phyloP scores from a whole-genome alignment of 2,888 invertebrate species.

The Acronicta leporina region DNA sequence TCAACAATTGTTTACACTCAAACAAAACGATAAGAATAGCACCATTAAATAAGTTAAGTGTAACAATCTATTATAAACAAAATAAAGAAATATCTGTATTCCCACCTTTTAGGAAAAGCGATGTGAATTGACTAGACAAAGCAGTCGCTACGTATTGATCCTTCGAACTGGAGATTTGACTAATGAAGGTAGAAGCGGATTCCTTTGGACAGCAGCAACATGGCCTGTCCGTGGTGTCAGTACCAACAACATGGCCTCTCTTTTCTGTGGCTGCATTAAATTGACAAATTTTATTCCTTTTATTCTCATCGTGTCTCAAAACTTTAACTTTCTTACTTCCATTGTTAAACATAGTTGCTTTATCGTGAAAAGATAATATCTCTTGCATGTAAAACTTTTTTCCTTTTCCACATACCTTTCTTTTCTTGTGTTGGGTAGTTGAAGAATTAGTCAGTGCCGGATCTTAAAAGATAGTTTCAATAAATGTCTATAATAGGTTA shows the following conservation, averaged over 20 bases:
- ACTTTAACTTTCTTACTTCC: conserved; percentile 11
- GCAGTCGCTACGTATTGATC: conserved; percentile 1
- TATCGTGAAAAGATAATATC: conserved; percentile 11
- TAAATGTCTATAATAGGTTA: too few relatives aligned
- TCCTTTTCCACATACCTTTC: conserved; percentile 12
- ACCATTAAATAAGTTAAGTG: too few relatives aligned
- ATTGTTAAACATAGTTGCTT: conserved; percentile 11
- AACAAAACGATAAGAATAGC: too few relatives aligned
- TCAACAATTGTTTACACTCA: too few relatives aligned
- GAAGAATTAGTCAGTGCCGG: background rate
- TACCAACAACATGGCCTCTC: background rate
- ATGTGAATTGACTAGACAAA: background rate
- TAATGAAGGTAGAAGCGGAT: background rate
- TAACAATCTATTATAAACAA: too few relatives aligned
- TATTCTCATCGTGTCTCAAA: conserved; percentile 3
- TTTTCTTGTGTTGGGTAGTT: background rate
- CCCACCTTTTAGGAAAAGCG: conserved; percentile 1
- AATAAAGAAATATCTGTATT: background rate
- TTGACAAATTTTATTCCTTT: conserved; percentile 6
- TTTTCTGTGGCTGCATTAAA: background rate
- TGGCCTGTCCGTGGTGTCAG: conserved; percentile 6
- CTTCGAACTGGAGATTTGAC: conserved; percentile 4
- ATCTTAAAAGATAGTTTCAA: conserved; percentile 24
- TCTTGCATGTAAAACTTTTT: conserved; percentile 32
- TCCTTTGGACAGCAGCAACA: background rate